These are phyloP conservation scores for Hipparchia semele DNA, from an alignment of 2,888 invertebrate genomes.

Conservation along the genomic window DNA sequence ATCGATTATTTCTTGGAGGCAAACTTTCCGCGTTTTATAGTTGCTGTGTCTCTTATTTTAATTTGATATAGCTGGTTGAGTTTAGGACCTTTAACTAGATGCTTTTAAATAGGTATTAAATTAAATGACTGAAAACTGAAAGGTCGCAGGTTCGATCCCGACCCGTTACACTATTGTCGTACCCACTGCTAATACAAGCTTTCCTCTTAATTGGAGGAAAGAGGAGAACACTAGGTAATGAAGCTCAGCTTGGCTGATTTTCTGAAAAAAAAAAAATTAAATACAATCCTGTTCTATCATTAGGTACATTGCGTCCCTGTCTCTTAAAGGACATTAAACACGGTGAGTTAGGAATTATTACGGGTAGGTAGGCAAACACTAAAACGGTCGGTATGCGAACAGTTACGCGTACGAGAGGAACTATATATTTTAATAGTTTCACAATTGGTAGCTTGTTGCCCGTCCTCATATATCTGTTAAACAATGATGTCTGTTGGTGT, in stretches of 20 bases:
- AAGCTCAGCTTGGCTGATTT: no score
- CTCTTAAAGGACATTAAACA: not conserved
- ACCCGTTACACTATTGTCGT: no score
- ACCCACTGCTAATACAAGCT: no score
- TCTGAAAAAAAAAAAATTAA: no score
- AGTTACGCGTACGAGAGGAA: slow-evolving; percentile 11
- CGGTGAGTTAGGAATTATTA: slow-evolving; percentile 2
- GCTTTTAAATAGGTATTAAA: no score
- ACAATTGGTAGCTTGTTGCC: slow-evolving; percentile 26
- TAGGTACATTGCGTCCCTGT: not conserved
- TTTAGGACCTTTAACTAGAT: no score
- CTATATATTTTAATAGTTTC: slow-evolving; percentile 29
- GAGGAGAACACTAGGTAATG: no score
- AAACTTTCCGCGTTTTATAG: slow-evolving; percentile 4
- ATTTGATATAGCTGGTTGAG: not conserved
- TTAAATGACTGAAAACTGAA: no score
- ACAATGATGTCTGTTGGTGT: slow-evolving; percentile 28
- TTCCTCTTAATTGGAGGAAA: no score
- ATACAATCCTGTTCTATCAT: not conserved
- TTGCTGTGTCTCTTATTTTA: not conserved
- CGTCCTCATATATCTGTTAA: slow-evolving; percentile 27
- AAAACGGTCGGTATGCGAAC: slow-evolving; percentile 20
- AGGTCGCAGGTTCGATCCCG: no score
- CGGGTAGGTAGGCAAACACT: slow-evolving; percentile 4
- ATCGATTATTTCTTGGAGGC: slow-evolving; percentile 49